Base-by-base conservation (phyloP, 2,888 invertebrate species). In the Lysandra coridon region DNA sequence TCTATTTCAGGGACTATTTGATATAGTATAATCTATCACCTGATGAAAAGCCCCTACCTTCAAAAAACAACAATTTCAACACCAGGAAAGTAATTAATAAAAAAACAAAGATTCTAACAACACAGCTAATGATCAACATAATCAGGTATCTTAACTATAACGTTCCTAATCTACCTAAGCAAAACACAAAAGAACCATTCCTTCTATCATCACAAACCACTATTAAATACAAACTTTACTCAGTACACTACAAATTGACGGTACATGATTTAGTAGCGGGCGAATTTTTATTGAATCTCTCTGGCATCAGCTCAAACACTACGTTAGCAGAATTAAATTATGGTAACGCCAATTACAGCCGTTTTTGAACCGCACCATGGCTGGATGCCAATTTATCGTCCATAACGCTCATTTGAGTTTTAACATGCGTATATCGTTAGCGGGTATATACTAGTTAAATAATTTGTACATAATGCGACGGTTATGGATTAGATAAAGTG, bases 221-320 rank as follows among this genome's bases (percentile, higher is more conserved):
- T 33, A 76, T 76, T 57, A 49, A 75, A 49, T 49, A 80, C 73
- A 77, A 78, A 79, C 80, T 79, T 75, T 64, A 23, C 49, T 57
- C 79, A 64, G 79, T 78, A 82, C 75, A 83, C 81, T 83, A 83
- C 82, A 83, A 89, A 89, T 87, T 89, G 88, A 89, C 89, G 85
- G 84, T 80, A 82, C 80, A 85, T 85, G 86, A 88, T 86, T 87
- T 85, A 82, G 81, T 81, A 81, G 81, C 83, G 85, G 86, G 87
- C 87, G 85, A 87, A 86, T 90, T 91, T 92, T 92, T 91, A 92
- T 91, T 92, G 89, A 91, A 90, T 90, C 88, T 86, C 84, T 87
- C 90, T 92, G 92, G 92, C 92, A 92, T 89, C 90, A 89, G 91
- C 89, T 91, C 92, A 92, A 92, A 92, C 90, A 91, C 91, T 88